Evolutionary conservation across 2,797 vertebrate genomes (phyloP).

Genomic region (Antennarius maculatus): DNA sequence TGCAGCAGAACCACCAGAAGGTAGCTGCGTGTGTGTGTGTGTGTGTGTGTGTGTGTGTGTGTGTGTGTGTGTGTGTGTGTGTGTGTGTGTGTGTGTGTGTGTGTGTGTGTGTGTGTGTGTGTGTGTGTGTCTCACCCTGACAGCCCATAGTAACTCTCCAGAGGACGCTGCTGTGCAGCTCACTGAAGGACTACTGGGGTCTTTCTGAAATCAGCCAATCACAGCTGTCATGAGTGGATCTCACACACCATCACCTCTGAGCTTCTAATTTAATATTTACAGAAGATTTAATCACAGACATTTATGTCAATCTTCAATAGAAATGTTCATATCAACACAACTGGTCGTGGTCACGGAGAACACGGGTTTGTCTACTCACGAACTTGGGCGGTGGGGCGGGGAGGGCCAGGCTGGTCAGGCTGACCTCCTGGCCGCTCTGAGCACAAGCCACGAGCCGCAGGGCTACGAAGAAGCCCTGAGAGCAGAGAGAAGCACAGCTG

Average conservation of each 20-base stretch:
- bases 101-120: constrained; percentile 1
- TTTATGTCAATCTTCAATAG: background rate
- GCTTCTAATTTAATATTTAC: background rate
- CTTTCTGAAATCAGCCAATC: constrained; percentile 83
- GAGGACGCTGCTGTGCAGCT: constrained; percentile 76
- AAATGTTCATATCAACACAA: background rate
- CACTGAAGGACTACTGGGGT: constrained; percentile 91
- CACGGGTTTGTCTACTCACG: constrained; percentile 82
- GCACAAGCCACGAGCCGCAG: constrained; percentile 93
- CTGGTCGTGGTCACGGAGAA: background rate
- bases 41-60: background rate
- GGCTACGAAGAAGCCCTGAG: constrained; percentile 92
- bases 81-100: constrained; percentile 10
- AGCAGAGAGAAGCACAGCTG: constrained; percentile 20
- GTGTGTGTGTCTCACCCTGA: constrained; percentile 84
- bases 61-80: constrained; percentile 1
- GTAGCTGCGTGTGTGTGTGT: no score
- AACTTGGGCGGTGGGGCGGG: constrained; percentile 92
- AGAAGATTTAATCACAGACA: background rate
- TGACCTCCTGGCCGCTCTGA: constrained; percentile 92
- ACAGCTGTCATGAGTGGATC: constrained; percentile 1
- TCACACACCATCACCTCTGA: background rate
- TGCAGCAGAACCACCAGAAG: no score
- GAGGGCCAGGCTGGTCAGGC: constrained; percentile 85
- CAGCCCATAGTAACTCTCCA: constrained; percentile 91